A percentile compares a stretch with the other conserved stretches of the same genome.
These are phyloP conservation scores for Lepidothrix coronata DNA, from an alignment of 2,113 vertebrate genomes.

Conservation along the genomic window DNA sequence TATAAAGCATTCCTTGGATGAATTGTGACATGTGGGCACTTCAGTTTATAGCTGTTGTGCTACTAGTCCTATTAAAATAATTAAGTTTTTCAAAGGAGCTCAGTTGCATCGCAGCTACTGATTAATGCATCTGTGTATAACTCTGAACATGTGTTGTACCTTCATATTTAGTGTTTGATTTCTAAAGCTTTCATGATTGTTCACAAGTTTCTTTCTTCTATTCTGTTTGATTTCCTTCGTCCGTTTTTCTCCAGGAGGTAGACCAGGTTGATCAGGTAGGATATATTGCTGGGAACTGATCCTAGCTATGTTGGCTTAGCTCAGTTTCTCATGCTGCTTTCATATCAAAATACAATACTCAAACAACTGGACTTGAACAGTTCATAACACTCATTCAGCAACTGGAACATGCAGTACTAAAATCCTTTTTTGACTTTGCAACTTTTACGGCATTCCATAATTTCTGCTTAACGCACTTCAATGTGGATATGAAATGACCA, in stretches of 20 bases:
- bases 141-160: constrained; percentile 60
- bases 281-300: constrained; percentile 82
- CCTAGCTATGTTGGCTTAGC: constrained; percentile 83
- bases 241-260: constrained; percentile 95
- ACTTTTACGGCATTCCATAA: constrained; percentile 83
- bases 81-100: not conserved
- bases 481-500: constrained; percentile 86
- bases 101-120: not conserved
- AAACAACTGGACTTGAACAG: constrained; percentile 86
- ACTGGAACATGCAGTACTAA: constrained; percentile 91
- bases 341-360: constrained; percentile 85
- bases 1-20: not conserved
- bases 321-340: constrained; percentile 88
- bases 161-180: constrained; percentile 76
- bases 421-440: constrained; percentile 80
- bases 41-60: not conserved
- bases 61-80: not conserved
- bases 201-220: constrained; percentile 98
- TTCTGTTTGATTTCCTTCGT: constrained; percentile 89
- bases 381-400: constrained; percentile 90
- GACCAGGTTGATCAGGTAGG: constrained; percentile 99
- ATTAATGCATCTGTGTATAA: constrained; percentile 34
- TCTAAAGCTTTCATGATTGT: constrained; percentile 86
- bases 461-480: constrained; percentile 87
- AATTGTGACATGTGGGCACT: not conserved